Evolutionary conservation across 1,140 invertebrate genomes (phyloP), one percentile per base, ranked within the genome.

Genomic region (Anoplophora glabripennis): DNA sequence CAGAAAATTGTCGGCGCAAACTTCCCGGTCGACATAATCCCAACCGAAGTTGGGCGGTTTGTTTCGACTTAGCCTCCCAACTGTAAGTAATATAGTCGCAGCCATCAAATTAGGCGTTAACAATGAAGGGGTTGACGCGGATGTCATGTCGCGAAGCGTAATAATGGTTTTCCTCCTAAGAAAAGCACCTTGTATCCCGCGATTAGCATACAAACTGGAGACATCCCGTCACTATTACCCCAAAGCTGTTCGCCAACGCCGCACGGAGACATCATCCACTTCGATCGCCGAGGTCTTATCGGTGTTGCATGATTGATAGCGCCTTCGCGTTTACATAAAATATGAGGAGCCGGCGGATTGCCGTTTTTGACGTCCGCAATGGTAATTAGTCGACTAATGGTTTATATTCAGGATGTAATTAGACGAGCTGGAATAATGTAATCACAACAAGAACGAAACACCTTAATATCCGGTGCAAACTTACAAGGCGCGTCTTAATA

Each of bases 161-260:
- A 47, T 52, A 18, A 28, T 28, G 40, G 12, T 53, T 36, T 52
- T 44, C 52, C 57, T 38, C 33, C 38, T 35, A 36, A n/a, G 53
- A 48, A 56, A 41, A 57, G 44, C 21, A 28, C 40, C 38, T 44
- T 59, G 53, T 40, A 49, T 49, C 47, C 47, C 36, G n/a, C 33
- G 18, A 64, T 64, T 64, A 61, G 63, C 63, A 64, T 64, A 64
- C 54, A 64, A 64, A 64, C 58, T 57, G 55, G 53, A 57, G 58
- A 60, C 54, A 64, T 64, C 58, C 14, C 15, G 14, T 46, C 34
- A 44, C 28, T 46, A 46, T 17, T 17, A n/a, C 44, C 17, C 28
- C 28, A 11, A 46, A 46, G 17, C 17, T 51, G 41, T 59, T 40
- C 42, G 34, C 42, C 33, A 44, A 35, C 42, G 41, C 44, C 53